Percentiles rank a stretch among this genome's conserved stretches.
Evolutionary conservation across 2,113 vertebrate species (phyloP).

Genomic region (Glaucomys volans): DNA sequence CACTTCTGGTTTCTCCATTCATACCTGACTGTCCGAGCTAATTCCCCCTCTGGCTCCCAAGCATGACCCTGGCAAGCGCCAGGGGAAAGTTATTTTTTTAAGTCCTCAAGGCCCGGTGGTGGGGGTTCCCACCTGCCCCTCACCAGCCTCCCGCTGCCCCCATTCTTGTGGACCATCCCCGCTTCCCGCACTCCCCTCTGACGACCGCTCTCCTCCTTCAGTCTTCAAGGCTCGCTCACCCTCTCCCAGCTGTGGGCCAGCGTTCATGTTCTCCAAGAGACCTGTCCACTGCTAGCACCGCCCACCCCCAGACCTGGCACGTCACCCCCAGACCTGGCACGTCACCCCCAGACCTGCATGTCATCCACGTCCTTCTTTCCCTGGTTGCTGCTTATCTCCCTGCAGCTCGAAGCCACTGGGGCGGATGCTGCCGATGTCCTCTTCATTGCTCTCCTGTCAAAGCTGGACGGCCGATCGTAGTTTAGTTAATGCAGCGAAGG

Average conservation of each 20-base stretch:
- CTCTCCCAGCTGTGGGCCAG: background rate
- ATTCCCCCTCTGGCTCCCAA: background rate
- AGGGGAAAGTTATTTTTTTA: background rate
- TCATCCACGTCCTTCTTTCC: background rate
- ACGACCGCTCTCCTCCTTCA: background rate
- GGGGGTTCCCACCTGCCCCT: background rate
- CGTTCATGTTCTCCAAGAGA: background rate
- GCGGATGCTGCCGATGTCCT: background rate
- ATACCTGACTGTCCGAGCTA: background rate
- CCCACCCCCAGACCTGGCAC: background rate
- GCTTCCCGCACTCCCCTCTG: background rate
- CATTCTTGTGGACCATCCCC: background rate
- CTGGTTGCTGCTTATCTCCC: background rate
- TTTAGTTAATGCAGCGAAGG: background rate
- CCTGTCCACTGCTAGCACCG: too few species aligned
- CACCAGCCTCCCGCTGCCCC: fast-evolving
- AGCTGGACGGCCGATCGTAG: background rate
- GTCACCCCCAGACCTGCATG: background rate
- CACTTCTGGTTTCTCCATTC: background rate
- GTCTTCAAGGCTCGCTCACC: background rate
- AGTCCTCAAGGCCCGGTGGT: fast-evolving
- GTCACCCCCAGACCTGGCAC: too few species aligned
- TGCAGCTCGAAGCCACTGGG: too few species aligned
- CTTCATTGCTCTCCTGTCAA: background rate
- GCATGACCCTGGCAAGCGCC: background rate